Evolutionary conservation across 2,888 invertebrate species (phyloP).

Genomic region (Drosophila helvetica): DNA sequence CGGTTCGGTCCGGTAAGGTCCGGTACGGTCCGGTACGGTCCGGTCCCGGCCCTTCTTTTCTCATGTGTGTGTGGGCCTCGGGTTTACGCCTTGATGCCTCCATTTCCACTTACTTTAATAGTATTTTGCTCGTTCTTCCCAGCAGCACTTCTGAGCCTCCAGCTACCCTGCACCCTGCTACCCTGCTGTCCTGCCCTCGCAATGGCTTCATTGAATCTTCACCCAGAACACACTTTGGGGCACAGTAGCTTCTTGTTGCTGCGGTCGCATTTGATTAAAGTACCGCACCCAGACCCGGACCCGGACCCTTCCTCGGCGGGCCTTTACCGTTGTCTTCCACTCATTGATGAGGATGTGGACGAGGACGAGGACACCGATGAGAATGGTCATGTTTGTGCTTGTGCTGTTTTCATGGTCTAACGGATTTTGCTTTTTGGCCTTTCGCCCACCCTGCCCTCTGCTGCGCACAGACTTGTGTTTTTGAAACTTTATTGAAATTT

Average conservation of each 20-base stretch:
- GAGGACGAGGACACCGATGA: constrained; percentile 9
- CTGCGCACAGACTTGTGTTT: constrained; percentile 13
- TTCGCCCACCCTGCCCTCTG: constrained; percentile 4
- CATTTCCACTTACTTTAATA: constrained; percentile 78
- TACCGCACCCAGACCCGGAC: constrained; percentile 48
- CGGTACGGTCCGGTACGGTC: neutral
- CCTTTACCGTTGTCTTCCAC: constrained; percentile 44
- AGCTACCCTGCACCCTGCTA: neutral
- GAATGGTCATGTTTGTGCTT: constrained; percentile 26
- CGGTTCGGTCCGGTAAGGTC: constrained; percentile 26
- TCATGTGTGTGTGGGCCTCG: constrained; percentile 34
- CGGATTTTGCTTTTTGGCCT: constrained; percentile 47
- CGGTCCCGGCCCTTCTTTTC: constrained; percentile 27
- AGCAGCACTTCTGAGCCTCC: constrained; percentile 54
- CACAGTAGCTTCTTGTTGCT: constrained; percentile 44
- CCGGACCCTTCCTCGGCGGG: neutral
- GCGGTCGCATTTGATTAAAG: constrained; percentile 68
- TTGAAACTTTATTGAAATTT: constrained; percentile 70
- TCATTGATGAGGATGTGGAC: constrained; percentile 5
- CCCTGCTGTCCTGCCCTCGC: constrained; percentile 8
- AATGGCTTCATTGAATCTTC: constrained; percentile 58
- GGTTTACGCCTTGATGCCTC: constrained; percentile 65
- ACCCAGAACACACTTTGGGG: constrained; percentile 31
- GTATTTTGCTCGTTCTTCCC: constrained; percentile 59
- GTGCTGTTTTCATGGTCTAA: constrained; percentile 59